These are phyloP conservation scores for Pseudorhiza aurosa DNA, from an alignment of 30 jellyfish, hydroid and myxozoan species.

Conservation along the genomic window DNA sequence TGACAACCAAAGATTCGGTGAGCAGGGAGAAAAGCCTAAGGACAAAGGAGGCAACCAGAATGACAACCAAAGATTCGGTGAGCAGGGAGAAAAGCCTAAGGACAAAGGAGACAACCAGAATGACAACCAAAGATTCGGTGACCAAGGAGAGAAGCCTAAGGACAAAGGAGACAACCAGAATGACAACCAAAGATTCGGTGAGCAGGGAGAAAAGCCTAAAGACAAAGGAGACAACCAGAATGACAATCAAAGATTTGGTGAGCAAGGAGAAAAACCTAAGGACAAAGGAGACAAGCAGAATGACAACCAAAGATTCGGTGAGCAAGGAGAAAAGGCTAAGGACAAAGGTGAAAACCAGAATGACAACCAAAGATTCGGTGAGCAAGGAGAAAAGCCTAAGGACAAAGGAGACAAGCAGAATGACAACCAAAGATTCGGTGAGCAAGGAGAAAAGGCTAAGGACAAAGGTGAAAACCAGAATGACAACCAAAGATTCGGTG, in stretches of 20 bases:
- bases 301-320: neutral
- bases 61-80: neutral
- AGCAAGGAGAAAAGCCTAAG: slow-evolving; percentile 5
- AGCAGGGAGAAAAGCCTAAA: neutral
- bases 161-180: neutral
- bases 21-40: neutral
- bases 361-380: neutral
- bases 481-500: neutral
- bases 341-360: neutral
- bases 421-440: slow-evolving; percentile 4
- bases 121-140: neutral
- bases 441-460: neutral
- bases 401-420: neutral
- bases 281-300: neutral
- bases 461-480: neutral
- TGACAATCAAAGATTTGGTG: slow-evolving; percentile 1
- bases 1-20: slow-evolving; percentile 1
- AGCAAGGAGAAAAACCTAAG: neutral
- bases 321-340: neutral
- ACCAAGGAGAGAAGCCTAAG: neutral
- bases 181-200: neutral
- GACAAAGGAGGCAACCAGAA: neutral
- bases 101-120: neutral
- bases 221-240: neutral
- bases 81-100: neutral